Base-by-base conservation (phyloP, 2,797 vertebrate species). In the Atherinosoma microstoma region DNA sequence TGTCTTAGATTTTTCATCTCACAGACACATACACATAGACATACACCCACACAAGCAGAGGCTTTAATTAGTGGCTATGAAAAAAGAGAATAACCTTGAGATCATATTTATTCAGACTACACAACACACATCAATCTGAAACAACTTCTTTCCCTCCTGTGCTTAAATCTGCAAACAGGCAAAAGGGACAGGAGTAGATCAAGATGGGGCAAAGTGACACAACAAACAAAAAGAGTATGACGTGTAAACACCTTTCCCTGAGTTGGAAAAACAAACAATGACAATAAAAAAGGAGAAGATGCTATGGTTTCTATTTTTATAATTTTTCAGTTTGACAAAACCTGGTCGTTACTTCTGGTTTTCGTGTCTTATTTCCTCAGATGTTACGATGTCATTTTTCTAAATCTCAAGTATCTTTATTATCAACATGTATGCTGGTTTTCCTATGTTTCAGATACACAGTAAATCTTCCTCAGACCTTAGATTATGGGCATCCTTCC, bases 61-160 rank as follows among this genome's bases (percentile, higher is more conserved):
- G 20, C 15, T 67, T 56, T 66, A 51, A 51, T 38, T 63, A 22
- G 1, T 54, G 49, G 32, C 47, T 40, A 34, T 0, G 13, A 27
- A n/a, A 62, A 42, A 78, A 51, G 29, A 54, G 20, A 70, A 51
- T 11, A 49, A 53, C 30, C 13, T 7, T 51, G 53, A 16, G 20
- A 68, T 38, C 15, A 6, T n/a, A 6, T 61, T 36, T 70, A 56
- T 73, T 75, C 16, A 32, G 15, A 59, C 11, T n/a, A 64, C 49
- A 56, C 38, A 2, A 8, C 22, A 60, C 67, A 63, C 35, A 59
- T 11, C 9, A 64, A 45, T 60, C 20, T 10, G 9, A 65, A 78
- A 38, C 38, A 15, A 42, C 22, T 0, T 24, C 1, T 54, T 57
- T 53, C 22, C 29, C 6, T 35, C 36, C 56, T 57, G 4, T 24